Evolutionary conservation across 2,797 vertebrate genomes (phyloP).

Genomic region (Labeo calbasu): DNA sequence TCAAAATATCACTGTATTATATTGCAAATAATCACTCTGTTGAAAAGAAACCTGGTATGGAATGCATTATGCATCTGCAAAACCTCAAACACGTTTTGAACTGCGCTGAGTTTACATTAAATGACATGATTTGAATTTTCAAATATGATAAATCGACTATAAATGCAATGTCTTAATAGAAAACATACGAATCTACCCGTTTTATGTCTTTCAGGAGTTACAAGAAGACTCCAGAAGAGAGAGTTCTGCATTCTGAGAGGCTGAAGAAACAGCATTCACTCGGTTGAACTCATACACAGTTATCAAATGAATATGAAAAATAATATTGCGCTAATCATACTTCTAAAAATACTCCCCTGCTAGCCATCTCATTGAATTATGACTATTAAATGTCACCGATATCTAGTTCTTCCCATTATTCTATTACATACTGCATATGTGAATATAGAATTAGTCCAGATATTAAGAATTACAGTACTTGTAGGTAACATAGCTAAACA

Average conservation of each 20-base stretch:
- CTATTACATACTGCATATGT: neutral
- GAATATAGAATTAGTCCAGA: neutral
- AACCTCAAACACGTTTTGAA: neutral
- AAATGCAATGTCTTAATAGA: neutral
- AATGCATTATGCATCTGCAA: neutral
- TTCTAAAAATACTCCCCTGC: neutral
- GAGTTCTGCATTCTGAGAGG: slow-evolving; percentile 67
- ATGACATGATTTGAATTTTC: neutral
- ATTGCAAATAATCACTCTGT: neutral
- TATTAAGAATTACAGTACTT: too few species aligned
- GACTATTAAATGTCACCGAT: neutral
- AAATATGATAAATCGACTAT: neutral
- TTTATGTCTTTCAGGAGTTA: slow-evolving; percentile 82
- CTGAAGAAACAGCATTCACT: slow-evolving; percentile 76
- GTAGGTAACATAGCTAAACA: neutral
- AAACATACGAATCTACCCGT: slow-evolving; percentile 54
- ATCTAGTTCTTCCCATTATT: neutral
- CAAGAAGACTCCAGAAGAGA: slow-evolving; percentile 83
- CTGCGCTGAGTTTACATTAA: neutral
- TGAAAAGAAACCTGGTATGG: neutral
- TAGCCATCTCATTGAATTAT: neutral
- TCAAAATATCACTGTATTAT: slow-evolving; percentile 11
- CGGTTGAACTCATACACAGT: slow-evolving; percentile 61
- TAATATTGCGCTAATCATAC: neutral
- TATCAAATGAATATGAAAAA: neutral